Evolutionary conservation across 37 sponge, comb jelly and placozoan species (phyloP), one percentile per base, ranked within the genome.

Genomic region (Ephydatia muelleri): DNA sequence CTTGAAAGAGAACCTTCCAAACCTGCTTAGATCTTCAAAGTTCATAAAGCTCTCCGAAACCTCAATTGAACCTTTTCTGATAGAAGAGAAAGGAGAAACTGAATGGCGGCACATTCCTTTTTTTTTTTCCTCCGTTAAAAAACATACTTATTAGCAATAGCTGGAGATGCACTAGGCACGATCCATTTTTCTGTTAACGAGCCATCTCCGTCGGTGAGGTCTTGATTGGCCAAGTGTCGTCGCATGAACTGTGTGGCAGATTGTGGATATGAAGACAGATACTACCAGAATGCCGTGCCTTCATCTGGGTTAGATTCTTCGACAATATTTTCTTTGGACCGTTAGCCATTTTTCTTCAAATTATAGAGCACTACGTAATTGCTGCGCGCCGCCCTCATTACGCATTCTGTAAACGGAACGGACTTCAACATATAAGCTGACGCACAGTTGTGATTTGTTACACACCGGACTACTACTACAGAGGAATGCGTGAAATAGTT

Each of bases 401-500:
- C 57, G 57, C 57, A 57, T 57, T 57, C 57, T 11, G 19, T 57
- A 57, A 57, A 57, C 57, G 57, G 57, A 57, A 57, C 57, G 57
- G 57, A 57, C 57, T 1, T 1, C 6, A 13, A 57, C 1, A 57
- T 57, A 57, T 57, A 57, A 57, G 57, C 19, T 21, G 57, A 57
- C 6, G 57, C 16, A 19, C 57, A 4, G 57, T 57, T 57, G 57
- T 57, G 57, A 11, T 57, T n/a, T 57, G 57, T 57, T 57, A 57
- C 57, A 57, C 19, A 1, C 1, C 9, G 57, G 1, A 57, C 57
- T 57, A 11, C 16, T 16, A 57, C 57, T 6, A 57, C 57, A 57
- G 57, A 14, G 38, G 30, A 39, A 96, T 96, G 96, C 85, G 96
- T 81, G 96, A 96, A 80, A 96, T 96, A 64, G 96, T 96, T n/a